Conservation (phyloP, 2,888 invertebrate species). For the Flexamia atlantica region DNA sequence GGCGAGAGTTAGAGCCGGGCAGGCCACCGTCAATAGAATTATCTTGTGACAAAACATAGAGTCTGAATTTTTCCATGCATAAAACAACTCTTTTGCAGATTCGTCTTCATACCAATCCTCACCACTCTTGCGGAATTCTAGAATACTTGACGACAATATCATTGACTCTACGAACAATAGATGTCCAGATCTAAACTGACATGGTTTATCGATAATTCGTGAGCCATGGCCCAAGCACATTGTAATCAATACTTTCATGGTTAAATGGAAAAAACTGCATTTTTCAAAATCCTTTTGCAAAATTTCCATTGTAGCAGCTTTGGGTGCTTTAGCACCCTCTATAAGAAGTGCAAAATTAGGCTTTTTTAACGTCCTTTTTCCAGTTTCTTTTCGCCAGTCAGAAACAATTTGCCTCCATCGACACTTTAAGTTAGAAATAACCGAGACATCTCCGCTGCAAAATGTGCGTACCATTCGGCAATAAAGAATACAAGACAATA, state of each 20-base stretch:
- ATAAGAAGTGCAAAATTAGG: constrained; percentile 46
- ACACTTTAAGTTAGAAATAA: neutral
- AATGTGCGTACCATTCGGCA: constrained; percentile 16
- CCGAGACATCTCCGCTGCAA: constrained; percentile 1
- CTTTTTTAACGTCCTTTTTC: constrained; percentile 23
- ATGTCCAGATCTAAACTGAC: constrained; percentile 45
- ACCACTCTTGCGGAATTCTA: constrained; percentile 47
- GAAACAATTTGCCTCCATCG: constrained; percentile 36
- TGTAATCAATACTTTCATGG: constrained; percentile 26
- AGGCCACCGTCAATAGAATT: neutral
- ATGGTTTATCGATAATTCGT: constrained; percentile 27
- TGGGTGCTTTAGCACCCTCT: neutral
- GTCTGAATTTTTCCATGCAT: constrained; percentile 34
- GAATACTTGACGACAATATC: constrained; percentile 46
- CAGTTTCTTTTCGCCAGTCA: constrained; percentile 35
- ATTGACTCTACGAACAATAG: constrained; percentile 47
- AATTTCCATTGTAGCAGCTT: constrained; percentile 10
- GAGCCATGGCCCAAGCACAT: constrained; percentile 25
- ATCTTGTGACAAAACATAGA: constrained; percentile 14
- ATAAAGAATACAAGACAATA: neutral
- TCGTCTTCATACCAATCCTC: constrained; percentile 48
- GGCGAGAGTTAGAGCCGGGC: neutral
- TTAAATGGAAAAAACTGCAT: constrained; percentile 27
- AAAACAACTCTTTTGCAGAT: constrained; percentile 47
- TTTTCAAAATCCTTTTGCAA: constrained; percentile 9